Base-by-base conservation (phyloP, 2,888 invertebrate genomes). In the Drosophila buzzatii region DNA sequence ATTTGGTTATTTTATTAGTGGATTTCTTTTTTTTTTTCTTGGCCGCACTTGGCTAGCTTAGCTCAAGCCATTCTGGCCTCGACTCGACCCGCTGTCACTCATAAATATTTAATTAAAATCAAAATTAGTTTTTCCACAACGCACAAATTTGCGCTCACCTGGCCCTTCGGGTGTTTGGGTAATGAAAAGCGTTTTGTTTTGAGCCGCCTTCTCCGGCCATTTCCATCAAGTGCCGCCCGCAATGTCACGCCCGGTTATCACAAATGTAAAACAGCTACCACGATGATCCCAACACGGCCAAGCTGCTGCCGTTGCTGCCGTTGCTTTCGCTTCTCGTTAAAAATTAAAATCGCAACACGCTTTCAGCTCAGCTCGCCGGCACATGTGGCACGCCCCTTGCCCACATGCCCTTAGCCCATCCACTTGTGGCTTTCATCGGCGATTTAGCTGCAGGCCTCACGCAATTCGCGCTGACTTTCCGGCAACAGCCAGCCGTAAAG, bases 91-190 rank as follows among this genome's bases (percentile, higher is more conserved):
- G 51, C 33, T 33, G 33, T 42, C 56, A 66, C 53, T 77, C 77
- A 79, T 89, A 81, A 84, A 90, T 90, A 82, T 89, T 90, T 86
- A 85, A 90, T 90, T 87, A 81, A 90, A 90, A 75, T 85, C 79
- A 79, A 90, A 90, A 89, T 86, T 85, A 84, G 76, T 77, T 89
- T 82, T 81, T 76, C 61, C 57, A 63, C 59, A 51, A 45, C 64
- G 52, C 60, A 47, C 41, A 57, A 71, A 44, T 45, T 64, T 42
- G 14, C 14, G 16, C 42, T 65, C 68, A 68, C 63, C 70, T 67
- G 49, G 57, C 44, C 31, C 68, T 23, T 31, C 49, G 41, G 66
- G 72, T 31, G 42, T 47, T 57, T 73, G 53, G 39, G 49, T 71
- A 76, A 76, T 73, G 66, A 74, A 75, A 70, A 71, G 70, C 65